Evolutionary conservation across 2,797 vertebrate species (phyloP).

Genomic region (Gastrophryne carolinensis): DNA sequence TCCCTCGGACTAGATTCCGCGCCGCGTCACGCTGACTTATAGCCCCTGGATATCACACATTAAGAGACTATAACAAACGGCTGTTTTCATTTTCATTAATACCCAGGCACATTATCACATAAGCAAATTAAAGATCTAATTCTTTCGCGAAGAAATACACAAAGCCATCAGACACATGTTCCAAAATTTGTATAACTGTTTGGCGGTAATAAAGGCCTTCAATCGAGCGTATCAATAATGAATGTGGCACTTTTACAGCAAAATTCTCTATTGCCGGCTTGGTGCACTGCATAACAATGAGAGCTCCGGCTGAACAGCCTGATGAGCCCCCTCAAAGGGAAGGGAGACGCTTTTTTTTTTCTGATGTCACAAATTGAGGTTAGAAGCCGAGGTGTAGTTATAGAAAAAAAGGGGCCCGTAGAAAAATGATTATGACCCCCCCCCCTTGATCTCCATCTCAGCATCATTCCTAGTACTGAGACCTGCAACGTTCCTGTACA

Average conservation of each 20-base stretch:
- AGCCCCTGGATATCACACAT: not conserved
- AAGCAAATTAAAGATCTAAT: not conserved
- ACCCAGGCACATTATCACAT: not conserved
- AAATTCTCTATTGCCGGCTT: not conserved
- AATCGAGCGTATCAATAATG: conserved; percentile 5
- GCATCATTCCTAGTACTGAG: too few relatives aligned
- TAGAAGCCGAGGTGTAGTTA: too few relatives aligned
- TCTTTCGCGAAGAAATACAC: not conserved
- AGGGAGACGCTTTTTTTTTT: conserved; percentile 33
- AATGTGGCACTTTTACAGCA: not conserved
- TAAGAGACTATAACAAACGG: not conserved
- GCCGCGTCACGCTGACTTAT: too few relatives aligned
- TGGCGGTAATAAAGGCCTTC: conserved; percentile 3
- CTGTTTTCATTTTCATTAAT: not conserved
- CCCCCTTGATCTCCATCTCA: too few relatives aligned
- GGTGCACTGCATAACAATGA: not conserved
- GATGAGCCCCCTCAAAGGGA: too few relatives aligned
- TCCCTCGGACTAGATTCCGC: too few relatives aligned
- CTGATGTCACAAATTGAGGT: conserved; percentile 31
- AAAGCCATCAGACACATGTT: not conserved
- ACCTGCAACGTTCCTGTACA: too few relatives aligned
- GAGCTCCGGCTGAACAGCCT: conserved; percentile 21
- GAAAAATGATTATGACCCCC: too few relatives aligned
- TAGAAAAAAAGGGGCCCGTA: too few relatives aligned
- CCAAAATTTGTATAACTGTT: not conserved